A percentile compares a stretch with the other conserved stretches of the same genome.
Conservation (phyloP, 2,113 vertebrate species). For the Rattus rattus region DNA sequence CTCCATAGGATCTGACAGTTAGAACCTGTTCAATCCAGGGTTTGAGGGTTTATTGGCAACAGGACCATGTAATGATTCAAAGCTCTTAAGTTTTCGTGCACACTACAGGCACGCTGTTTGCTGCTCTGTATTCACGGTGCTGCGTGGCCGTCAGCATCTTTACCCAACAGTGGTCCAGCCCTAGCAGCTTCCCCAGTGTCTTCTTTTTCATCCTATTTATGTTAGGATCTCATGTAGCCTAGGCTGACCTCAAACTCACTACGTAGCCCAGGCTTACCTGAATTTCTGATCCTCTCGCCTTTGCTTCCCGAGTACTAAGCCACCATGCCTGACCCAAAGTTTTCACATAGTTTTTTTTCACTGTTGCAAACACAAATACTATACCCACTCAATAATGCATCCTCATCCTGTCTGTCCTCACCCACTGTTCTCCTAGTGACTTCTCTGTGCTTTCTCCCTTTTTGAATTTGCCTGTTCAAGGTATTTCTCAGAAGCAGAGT, state of each 20-base stretch:
- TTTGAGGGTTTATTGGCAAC: background rate
- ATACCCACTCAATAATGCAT: background rate
- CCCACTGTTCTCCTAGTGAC: background rate
- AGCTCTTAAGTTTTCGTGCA: background rate
- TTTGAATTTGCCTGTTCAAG: slow-evolving; percentile 4
- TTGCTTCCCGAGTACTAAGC: background rate
- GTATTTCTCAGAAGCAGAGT: background rate
- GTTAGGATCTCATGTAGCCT: background rate
- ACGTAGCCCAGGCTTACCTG: background rate
- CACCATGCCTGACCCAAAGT: background rate
- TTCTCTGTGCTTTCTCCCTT: background rate
- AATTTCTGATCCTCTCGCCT: background rate
- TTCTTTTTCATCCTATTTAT: background rate
- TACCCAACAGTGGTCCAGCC: background rate
- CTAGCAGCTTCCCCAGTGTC: background rate
- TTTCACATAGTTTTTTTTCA: background rate
- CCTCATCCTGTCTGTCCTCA: background rate
- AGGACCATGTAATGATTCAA: background rate
- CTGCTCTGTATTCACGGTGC: background rate
- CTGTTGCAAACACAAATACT: background rate
- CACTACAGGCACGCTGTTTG: background rate
- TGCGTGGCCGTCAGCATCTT: background rate
- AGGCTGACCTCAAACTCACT: background rate
- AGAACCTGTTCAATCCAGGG: slow-evolving; percentile 3
- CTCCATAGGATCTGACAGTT: background rate